Evolutionary conservation across 2,888 invertebrate genomes (phyloP), one percentile per base, ranked within the genome.

Genomic region (Heliconius ismenius): DNA sequence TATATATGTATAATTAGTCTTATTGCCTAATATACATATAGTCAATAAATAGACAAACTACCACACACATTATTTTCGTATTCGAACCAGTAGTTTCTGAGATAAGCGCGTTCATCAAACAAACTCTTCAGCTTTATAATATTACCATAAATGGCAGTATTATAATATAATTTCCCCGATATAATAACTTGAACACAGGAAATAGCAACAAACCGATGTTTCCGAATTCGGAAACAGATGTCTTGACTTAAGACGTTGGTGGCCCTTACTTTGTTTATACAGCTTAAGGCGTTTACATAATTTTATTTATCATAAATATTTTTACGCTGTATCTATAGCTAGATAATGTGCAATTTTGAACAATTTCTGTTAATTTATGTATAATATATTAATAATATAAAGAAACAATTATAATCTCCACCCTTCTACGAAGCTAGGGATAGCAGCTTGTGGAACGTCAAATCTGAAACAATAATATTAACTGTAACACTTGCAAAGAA

Each of bases 391-490:
- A 21, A 58, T 21, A 21, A 58, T 58, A 21, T 58, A 24, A 24
- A 24, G 4, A 26, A 26, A 13, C 24, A 24, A 24, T 67, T 3
- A 15, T 36, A 13, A 13, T 39, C 10, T 15, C 43, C 54, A 70
- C 70, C 58, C n/a, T 69, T 70, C 28, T 58, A 58, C 32, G 58
- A 62, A 67, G 60, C 39, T 72, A 2, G 43, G 24, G 32, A 24
- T 60, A 67, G 54, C 58, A 69, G 62, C 60, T 43, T 36, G 58
- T 69, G 60, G 60, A 43, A 73, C 68, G 75, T 77, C 68, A 64
- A 72, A 76, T 76, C 79, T 79, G 79, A 72, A 78, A 78, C 43
- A 76, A 39, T 26, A 3, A 1, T n/a, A n/a, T n/a, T 21, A 21
- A 58, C 1, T 11, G 11, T 58, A 11, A 39, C 39, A 39, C 39